Evolutionary conservation across 2,888 invertebrate species (phyloP), one percentile per base, ranked within the genome.

Genomic region (Idaea straminata): DNA sequence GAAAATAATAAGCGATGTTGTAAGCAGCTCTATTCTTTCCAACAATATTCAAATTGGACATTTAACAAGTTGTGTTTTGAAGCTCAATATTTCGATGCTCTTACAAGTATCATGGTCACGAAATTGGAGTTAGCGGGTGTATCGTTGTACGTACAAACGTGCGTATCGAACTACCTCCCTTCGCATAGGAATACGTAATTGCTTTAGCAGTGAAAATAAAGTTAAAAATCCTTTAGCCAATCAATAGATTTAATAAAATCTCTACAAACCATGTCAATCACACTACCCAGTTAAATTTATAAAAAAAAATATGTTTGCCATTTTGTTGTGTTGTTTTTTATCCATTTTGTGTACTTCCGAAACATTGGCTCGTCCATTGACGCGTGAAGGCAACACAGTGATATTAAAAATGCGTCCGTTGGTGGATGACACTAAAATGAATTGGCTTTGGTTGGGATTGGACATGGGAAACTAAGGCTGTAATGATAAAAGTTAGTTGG

Each of bases 391-490:
- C 71, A 80, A 84, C 83, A 81, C 70, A 78, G 79, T 78, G 82
- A 85, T 86, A 85, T 88, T 84, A 87, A 86, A 84, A 85, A 84
- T 80, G 78, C 80, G 78, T 82, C 78, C 73, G 71, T 74, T 72
- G 69, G 64, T 68, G 71, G 70, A 57, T 65, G 68, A 72, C 69
- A 66, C 66, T 65, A 64, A 69, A 66, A 72, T 72, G 72, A 72
- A 70, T 68, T 69, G 66, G 64, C 59, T 66, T 65, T 66, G 70
- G 61, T 10, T 10, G 7, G 13, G 13, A 47, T 47, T 47, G 47
- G 13, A 47, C 47, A 47, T 10, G 47, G 47, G 1, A 25, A 25
- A 47, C 47, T 47, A 47, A 47, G 10, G 47, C 47, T 47, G 47
- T 7, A 47, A 7, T 47, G 25, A 25, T 25, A 2, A 2, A 2